Conservation (phyloP, 2,113 vertebrate species). For the Prunella fulvescens region DNA sequence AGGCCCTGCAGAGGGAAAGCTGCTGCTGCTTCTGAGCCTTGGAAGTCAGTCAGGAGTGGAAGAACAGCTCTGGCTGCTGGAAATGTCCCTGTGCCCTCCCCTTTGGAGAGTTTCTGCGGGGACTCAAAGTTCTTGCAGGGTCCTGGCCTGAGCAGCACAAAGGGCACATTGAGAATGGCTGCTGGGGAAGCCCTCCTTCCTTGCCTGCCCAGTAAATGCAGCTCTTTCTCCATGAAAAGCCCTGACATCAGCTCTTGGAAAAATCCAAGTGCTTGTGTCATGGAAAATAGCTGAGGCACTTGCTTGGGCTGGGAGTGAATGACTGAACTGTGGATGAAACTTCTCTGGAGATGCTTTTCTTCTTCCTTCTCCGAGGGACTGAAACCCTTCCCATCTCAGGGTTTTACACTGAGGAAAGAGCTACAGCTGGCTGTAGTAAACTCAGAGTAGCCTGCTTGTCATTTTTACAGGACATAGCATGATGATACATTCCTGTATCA, state of each 20-base stretch:
- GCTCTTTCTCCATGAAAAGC: conserved; percentile 76
- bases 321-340: conserved; percentile 47
- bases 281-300: conserved; percentile 69
- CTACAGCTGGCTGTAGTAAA: background rate
- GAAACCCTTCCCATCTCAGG: background rate
- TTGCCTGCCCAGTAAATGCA: conserved; percentile 72
- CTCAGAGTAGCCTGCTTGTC: background rate
- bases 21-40: conserved; percentile 32
- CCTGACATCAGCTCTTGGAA: conserved; percentile 81
- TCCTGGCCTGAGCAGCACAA: conserved; percentile 73
- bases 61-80: conserved; percentile 31
- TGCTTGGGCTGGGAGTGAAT: conserved; percentile 65
- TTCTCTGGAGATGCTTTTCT: conserved; percentile 49
- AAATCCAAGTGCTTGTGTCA: conserved; percentile 76
- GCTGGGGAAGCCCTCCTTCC: conserved; percentile 75
- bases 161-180: conserved; percentile 73
- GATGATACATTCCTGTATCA: background rate
- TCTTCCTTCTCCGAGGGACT: background rate
- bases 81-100: conserved; percentile 18
- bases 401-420: background rate
- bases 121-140: conserved; percentile 64
- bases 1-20: conserved; percentile 16
- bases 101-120: conserved; percentile 41
- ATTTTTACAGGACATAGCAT: background rate
- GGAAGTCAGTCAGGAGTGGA: conserved; percentile 31